phyloP scores from a whole-genome alignment of 2,113 vertebrate species.

The Anarrhichthys ocellatus region DNA sequence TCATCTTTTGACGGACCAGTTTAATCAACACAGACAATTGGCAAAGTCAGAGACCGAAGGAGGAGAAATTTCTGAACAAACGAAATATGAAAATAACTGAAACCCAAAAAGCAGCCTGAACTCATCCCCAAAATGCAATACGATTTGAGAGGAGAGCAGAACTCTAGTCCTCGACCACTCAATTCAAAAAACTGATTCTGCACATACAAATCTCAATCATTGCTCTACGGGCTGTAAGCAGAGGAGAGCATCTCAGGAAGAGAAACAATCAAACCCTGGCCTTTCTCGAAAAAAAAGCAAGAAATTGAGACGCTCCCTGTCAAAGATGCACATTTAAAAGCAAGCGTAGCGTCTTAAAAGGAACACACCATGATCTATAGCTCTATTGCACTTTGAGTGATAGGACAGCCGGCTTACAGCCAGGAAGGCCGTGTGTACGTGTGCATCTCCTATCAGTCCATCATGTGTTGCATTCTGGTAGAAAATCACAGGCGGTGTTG shows the following conservation, averaged over 20 bases:
- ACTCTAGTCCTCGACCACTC: not conserved
- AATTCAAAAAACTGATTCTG: not conserved
- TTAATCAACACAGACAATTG: not conserved
- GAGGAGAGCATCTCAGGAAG: not conserved
- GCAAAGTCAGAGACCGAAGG: not conserved
- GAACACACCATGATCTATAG: not conserved
- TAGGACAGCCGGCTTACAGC: not conserved
- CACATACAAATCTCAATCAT: not conserved
- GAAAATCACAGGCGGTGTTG: not conserved
- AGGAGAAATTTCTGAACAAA: not conserved
- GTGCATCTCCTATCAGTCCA: not conserved
- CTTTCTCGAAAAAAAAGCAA: not conserved
- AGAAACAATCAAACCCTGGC: not conserved
- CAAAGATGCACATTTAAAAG: not conserved
- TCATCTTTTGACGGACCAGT: not conserved
- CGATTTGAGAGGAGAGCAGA: not conserved
- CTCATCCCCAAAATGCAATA: not conserved
- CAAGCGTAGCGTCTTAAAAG: not conserved
- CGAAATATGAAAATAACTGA: not conserved
- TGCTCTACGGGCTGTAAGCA: not conserved
- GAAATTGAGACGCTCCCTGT: not conserved
- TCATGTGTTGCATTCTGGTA: not conserved
- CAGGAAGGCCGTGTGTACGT: not conserved
- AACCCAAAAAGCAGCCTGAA: not conserved
- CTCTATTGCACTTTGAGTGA: not conserved